These are phyloP conservation scores for Drosophila nigricruria DNA, from an alignment of 2,888 invertebrate genomes.

Conservation along the genomic window DNA sequence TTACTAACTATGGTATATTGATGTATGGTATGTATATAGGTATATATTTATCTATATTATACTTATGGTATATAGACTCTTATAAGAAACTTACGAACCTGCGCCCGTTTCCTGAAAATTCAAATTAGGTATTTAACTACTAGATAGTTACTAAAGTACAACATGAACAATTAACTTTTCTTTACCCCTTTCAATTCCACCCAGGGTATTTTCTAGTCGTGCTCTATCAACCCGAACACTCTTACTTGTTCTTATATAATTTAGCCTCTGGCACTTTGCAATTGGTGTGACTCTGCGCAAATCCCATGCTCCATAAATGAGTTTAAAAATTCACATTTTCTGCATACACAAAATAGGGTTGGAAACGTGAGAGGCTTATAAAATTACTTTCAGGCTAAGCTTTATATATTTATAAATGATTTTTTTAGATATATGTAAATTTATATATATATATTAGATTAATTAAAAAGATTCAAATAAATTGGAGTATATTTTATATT, in stretches of 20 bases:
- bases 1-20: no score
- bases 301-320: conserved; percentile 15
- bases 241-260: conserved; percentile 53
- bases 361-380: conserved; percentile 30
- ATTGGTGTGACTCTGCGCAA: conserved; percentile 41
- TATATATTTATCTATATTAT: no score
- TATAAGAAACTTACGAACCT: no score
- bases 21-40: no score
- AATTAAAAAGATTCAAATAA: conserved; percentile 18
- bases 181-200: not conserved
- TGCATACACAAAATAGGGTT: conserved; percentile 47
- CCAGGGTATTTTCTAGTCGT: not conserved
- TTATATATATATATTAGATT: not conserved
- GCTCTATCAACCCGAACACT: no score
- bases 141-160: no score
- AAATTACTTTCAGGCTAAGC: not conserved
- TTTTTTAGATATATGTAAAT: not conserved
- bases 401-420: conserved; percentile 1
- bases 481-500: conserved; percentile 27
- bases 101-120: no score
- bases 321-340: conserved; percentile 30
- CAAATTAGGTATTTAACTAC: no score
- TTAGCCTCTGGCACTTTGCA: conserved; percentile 60
- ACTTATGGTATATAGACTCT: no score
- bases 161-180: no score